Conservation (phyloP, 1,140 invertebrate genomes). For the Centruroides sculpturatus region DNA sequence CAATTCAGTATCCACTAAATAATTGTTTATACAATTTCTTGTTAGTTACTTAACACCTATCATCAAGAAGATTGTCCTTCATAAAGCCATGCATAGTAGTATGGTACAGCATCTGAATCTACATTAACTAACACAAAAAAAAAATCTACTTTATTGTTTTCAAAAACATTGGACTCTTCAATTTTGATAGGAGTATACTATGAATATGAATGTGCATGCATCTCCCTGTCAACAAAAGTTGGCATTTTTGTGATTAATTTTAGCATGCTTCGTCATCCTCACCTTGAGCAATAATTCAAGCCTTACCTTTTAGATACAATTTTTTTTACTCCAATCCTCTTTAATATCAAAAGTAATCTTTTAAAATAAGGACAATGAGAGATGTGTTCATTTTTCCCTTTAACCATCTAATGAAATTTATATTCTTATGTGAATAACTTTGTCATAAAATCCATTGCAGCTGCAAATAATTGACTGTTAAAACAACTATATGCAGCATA, state of each 20-base stretch:
- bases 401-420: no score
- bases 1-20: neutral
- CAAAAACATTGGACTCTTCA: neutral
- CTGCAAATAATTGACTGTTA: no score
- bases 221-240: slow-evolving; percentile 6
- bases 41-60: neutral
- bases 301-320: slow-evolving; percentile 15
- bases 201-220: neutral
- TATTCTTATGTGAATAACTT: no score
- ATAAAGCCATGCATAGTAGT: neutral
- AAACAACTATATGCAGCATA: no score
- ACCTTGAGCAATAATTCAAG: slow-evolving; percentile 14
- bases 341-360: no score
- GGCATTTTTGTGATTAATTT: slow-evolving; percentile 6
- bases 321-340: neutral
- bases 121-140: neutral
- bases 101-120: neutral
- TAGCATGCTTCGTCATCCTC: slow-evolving; percentile 5
- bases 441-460: no score
- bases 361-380: no score
- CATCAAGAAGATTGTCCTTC: neutral
- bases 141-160: neutral
- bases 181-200: neutral
- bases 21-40: neutral
- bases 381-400: no score